Percentiles rank a stretch among this genome's conserved stretches.
phyloP scores from a whole-genome alignment of 2,113 vertebrate genomes.

The Dendropsophus ebraccatus region DNA sequence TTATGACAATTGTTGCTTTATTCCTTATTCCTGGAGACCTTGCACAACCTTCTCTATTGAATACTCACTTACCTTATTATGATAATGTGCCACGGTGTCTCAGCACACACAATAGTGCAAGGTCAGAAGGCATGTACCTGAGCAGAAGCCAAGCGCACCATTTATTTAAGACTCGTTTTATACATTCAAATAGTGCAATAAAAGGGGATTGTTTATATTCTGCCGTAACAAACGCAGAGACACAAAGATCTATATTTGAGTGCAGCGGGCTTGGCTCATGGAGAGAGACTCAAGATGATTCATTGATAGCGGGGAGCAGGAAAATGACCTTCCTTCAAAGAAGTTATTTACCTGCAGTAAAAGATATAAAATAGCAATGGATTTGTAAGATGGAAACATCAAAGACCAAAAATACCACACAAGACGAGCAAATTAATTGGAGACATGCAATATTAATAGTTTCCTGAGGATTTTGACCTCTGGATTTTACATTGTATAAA shows the following conservation, averaged over 20 bases:
- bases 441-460: background rate
- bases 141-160: background rate
- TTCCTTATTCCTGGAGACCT: background rate
- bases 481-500: background rate
- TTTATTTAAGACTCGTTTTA: constrained; percentile 34
- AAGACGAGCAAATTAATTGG: background rate
- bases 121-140: background rate
- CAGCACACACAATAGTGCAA: rapidly evolving
- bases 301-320: constrained; percentile 41
- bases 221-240: constrained; percentile 23
- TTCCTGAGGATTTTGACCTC: background rate
- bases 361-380: constrained; percentile 25
- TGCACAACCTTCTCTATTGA: background rate
- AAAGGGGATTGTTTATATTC: constrained; percentile 23
- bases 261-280: background rate
- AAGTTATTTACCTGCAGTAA: constrained; percentile 26
- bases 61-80: background rate
- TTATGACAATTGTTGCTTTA: background rate
- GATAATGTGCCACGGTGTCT: background rate
- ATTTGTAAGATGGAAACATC: constrained; percentile 8
- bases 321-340: constrained; percentile 48
- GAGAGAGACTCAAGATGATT: constrained; percentile 15
- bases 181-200: constrained; percentile 11
- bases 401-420: constrained; percentile 3
- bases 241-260: constrained; percentile 26